Conservation (phyloP, 2,797 vertebrate genomes). For the Urosaurus nigricauda region DNA sequence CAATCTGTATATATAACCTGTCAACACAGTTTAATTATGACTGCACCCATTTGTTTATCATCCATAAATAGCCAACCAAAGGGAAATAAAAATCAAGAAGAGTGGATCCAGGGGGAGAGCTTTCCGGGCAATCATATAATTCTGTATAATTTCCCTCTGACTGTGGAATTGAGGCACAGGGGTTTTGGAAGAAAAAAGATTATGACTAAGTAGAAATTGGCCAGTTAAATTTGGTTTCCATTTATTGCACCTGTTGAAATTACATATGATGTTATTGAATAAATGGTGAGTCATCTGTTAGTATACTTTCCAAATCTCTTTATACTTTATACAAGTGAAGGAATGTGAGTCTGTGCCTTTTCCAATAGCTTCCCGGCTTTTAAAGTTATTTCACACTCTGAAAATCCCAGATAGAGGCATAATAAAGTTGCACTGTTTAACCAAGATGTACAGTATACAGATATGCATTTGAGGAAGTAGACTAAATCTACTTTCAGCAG, state of each 20-base stretch:
- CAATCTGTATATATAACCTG: constrained; percentile 42
- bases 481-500: background rate
- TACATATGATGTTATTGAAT: constrained; percentile 40
- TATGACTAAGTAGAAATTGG: constrained; percentile 53
- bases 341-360: background rate
- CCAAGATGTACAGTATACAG: background rate
- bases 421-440: background rate
- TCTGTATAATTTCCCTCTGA: constrained; percentile 39
- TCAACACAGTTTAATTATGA: constrained; percentile 38
- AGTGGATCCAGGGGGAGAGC: constrained; percentile 39
- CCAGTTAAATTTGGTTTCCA: constrained; percentile 47
- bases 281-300: constrained; percentile 40
- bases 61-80: constrained; percentile 36
- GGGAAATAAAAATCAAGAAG: background rate
- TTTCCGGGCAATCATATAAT: constrained; percentile 45
- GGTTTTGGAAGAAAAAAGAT: constrained; percentile 57
- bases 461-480: too few relatives aligned
- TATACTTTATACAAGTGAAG: background rate
- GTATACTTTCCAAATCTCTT: background rate
- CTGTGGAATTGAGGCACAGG: constrained; percentile 29
- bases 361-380: background rate
- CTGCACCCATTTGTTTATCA: constrained; percentile 20
- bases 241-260: constrained; percentile 50
- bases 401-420: background rate
- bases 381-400: background rate